Conservation (phyloP, 1,140 invertebrate species). For the Tyrophagus putrescentiae region DNA sequence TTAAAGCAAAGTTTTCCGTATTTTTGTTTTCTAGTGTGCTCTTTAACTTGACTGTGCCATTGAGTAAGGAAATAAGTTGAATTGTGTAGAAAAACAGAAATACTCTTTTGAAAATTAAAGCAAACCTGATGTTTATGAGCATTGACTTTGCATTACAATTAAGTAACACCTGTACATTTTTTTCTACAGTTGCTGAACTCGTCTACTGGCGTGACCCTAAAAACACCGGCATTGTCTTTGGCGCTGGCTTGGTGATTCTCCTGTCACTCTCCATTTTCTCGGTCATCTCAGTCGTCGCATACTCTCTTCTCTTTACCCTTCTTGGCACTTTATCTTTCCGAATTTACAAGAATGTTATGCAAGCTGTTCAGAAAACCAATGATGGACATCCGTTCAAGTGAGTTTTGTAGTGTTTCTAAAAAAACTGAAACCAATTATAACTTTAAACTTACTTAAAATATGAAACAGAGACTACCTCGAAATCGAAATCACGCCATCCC, state of each 20-base stretch:
- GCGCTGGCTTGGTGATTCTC: constrained; percentile 63
- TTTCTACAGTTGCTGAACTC: constrained; percentile 65
- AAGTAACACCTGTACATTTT: background rate
- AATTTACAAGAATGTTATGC: constrained; percentile 86
- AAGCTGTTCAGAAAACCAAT: constrained; percentile 88
- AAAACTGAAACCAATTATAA: constrained; percentile 2
- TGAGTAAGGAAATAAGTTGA: too few species aligned
- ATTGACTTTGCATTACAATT: background rate
- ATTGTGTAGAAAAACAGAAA: too few species aligned
- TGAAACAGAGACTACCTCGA: constrained; percentile 65
- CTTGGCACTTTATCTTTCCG: constrained; percentile 73
- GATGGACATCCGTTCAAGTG: constrained; percentile 96
- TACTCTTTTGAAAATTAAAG: background rate
- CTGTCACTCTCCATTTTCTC: constrained; percentile 84
- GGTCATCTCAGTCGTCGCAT: constrained; percentile 84
- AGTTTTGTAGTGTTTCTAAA: constrained; percentile 32
- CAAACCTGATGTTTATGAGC: background rate
- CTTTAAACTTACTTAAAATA: background rate
- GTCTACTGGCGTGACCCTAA: constrained; percentile 93
- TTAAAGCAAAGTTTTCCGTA: background rate
- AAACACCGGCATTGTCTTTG: constrained; percentile 80
- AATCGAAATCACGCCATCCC: constrained; percentile 61
- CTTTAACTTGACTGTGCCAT: too few species aligned
- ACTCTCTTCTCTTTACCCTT: constrained; percentile 66
- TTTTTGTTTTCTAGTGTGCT: background rate